phyloP scores from a whole-genome alignment of 2,797 vertebrate genomes.

The Pangasius djambal region DNA sequence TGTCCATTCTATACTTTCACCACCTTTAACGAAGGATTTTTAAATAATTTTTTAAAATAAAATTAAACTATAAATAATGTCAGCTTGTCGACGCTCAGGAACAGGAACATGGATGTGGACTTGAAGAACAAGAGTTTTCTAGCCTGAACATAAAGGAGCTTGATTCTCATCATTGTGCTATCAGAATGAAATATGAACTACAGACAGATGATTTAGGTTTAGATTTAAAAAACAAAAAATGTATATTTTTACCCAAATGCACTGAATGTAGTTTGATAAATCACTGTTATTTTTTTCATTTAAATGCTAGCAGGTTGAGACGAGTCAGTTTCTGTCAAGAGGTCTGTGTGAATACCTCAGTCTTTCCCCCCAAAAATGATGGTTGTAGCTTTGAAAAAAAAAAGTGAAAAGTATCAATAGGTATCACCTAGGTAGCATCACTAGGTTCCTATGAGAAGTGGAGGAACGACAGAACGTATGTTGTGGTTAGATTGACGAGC shows the following conservation, averaged over 20 bases:
- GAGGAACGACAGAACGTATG: neutral
- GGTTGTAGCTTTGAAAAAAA: neutral
- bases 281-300: neutral
- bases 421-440: too few relatives aligned
- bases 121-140: neutral
- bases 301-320: neutral
- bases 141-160: neutral
- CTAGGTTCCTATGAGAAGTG: neutral
- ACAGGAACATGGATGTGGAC: neutral
- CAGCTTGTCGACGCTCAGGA: neutral
- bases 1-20: constrained; percentile 41
- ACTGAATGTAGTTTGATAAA: neutral
- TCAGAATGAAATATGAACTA: constrained; percentile 5
- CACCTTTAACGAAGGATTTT: neutral
- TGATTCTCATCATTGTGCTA: constrained; percentile 12
- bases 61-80: constrained; percentile 7
- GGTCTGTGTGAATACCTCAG: neutral
- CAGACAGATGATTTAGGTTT: neutral
- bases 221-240: too few relatives aligned
- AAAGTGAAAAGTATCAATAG: too few relatives aligned
- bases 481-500: neutral
- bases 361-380: neutral
- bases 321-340: neutral
- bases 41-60: neutral
- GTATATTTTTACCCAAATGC: neutral